A percentile compares a stretch with the other conserved stretches of the same genome.
These are phyloP conservation scores for Pterois miles DNA, from an alignment of 2,797 vertebrate species.

Conservation along the genomic window DNA sequence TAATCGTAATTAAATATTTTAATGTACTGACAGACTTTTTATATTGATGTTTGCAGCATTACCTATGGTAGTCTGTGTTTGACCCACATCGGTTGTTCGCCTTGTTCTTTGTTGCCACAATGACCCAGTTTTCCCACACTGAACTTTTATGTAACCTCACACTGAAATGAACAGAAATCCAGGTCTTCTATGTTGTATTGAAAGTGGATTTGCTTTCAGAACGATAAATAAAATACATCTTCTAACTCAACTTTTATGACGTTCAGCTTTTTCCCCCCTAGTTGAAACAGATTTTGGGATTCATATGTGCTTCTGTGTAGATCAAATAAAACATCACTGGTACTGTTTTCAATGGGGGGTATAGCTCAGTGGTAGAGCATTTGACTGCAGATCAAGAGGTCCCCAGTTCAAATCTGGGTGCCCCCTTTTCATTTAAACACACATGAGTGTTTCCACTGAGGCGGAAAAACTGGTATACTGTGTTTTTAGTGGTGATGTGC, in stretches of 20 bases:
- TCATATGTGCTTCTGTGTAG: not conserved
- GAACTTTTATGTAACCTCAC: not conserved
- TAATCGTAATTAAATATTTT: no score
- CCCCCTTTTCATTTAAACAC: slow-evolving; percentile 31
- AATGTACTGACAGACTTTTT: no score
- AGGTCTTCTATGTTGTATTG: no score
- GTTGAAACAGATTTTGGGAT: not conserved
- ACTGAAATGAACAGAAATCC: not conserved
- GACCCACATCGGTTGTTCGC: not conserved
- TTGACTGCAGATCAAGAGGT: slow-evolving; percentile 78
- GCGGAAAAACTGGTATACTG: not conserved
- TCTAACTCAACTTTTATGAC: not conserved
- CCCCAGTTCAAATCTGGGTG: slow-evolving; percentile 70
- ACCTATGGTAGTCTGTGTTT: not conserved
- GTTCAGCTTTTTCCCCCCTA: not conserved
- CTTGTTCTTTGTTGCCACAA: not conserved
- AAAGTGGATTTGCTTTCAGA: not conserved
- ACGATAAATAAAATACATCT: no score
- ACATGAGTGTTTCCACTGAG: not conserved
- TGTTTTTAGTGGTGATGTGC: slow-evolving; percentile 10
- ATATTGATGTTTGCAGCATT: not conserved
- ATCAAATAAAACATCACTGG: not conserved
- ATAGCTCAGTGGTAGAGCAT: slow-evolving; percentile 75
- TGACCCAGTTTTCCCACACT: slow-evolving; percentile 12
- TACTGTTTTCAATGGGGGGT: slow-evolving; percentile 2